Percentiles rank a stretch among this genome's conserved stretches.
These are phyloP conservation scores for Sarcophaga bullata DNA, from an alignment of 1,140 invertebrate species.

Conservation along the genomic window DNA sequence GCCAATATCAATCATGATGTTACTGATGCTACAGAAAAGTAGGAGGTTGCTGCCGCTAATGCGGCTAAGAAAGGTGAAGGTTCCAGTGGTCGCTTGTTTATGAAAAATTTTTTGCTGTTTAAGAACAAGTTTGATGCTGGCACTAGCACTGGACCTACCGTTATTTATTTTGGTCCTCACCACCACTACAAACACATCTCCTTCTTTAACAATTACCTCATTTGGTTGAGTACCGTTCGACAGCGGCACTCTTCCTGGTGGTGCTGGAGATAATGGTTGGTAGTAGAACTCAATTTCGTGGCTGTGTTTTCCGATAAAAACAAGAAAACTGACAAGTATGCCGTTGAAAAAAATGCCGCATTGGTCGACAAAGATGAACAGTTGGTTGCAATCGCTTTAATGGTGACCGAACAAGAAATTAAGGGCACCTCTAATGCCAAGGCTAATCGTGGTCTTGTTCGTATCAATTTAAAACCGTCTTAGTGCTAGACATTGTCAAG, in stretches of 20 bases:
- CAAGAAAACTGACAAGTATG: slow-evolving; percentile 10
- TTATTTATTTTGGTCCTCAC: too few relatives aligned
- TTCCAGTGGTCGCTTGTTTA: slow-evolving; percentile 58
- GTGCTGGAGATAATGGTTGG: too few relatives aligned
- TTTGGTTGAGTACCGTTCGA: too few relatives aligned
- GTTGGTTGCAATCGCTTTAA: slow-evolving; percentile 55
- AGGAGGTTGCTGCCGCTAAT: not conserved
- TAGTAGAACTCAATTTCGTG: too few relatives aligned
- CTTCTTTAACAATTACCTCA: too few relatives aligned
- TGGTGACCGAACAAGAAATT: slow-evolving; percentile 52
- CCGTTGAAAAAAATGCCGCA: not conserved
- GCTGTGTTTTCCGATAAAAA: too few relatives aligned
- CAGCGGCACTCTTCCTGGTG: too few relatives aligned
- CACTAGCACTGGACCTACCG: too few relatives aligned
- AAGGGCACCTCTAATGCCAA: slow-evolving; percentile 54
- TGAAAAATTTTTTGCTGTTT: slow-evolving; percentile 58
- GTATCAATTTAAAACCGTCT: slow-evolving; percentile 56
- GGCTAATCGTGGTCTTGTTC: slow-evolving; percentile 49
- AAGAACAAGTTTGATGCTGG: too few relatives aligned
- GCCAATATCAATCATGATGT: slow-evolving; percentile 20
- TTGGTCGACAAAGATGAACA: slow-evolving; percentile 44
- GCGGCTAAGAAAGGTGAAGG: slow-evolving; percentile 46
- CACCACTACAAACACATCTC: too few relatives aligned
- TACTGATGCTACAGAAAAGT: not conserved
- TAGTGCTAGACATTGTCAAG: slow-evolving; percentile 44